phyloP scores from a whole-genome alignment of 2,888 invertebrate genomes.

The Xiphydria camelus region DNA sequence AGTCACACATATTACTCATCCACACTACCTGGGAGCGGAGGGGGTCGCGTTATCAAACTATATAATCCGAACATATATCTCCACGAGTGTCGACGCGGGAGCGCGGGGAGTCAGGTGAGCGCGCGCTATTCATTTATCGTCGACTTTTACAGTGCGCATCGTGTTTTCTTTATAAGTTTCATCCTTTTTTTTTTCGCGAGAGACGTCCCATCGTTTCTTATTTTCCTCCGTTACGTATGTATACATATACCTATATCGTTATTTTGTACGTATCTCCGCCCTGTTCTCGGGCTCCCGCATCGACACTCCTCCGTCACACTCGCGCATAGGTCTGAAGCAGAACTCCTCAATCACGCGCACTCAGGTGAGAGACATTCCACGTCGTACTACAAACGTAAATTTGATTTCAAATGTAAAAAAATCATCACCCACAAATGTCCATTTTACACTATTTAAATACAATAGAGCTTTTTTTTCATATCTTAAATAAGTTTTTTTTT shows the following conservation, averaged over 20 bases:
- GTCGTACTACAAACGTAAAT: constrained; percentile 56
- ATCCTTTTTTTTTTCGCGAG: not conserved
- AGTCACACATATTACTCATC: constrained; percentile 50
- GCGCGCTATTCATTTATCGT: too few relatives aligned
- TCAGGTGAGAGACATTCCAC: constrained; percentile 58
- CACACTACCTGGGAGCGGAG: constrained; percentile 48
- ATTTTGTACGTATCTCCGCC: too few relatives aligned
- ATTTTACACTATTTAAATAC: constrained; percentile 59
- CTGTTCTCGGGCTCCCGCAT: too few relatives aligned
- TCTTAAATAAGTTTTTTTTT: constrained; percentile 56
- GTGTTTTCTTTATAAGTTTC: not conserved
- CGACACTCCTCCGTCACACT: constrained; percentile 25
- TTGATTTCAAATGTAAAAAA: constrained; percentile 53
- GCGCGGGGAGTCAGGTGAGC: too few relatives aligned
- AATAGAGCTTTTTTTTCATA: constrained; percentile 54
- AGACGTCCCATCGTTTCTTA: too few relatives aligned
- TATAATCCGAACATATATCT: too few relatives aligned
- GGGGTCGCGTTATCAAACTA: constrained; percentile 37
- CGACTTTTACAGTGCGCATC: not conserved
- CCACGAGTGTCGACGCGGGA: constrained; percentile 13
- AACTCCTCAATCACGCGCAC: constrained; percentile 55
- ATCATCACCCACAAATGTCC: constrained; percentile 56
- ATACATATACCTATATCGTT: too few relatives aligned
- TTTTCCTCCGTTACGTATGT: too few relatives aligned
- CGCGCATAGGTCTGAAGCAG: constrained; percentile 31